Evolutionary conservation across 2,113 vertebrate genomes (phyloP).

Genomic region (Furnarius figulus): DNA sequence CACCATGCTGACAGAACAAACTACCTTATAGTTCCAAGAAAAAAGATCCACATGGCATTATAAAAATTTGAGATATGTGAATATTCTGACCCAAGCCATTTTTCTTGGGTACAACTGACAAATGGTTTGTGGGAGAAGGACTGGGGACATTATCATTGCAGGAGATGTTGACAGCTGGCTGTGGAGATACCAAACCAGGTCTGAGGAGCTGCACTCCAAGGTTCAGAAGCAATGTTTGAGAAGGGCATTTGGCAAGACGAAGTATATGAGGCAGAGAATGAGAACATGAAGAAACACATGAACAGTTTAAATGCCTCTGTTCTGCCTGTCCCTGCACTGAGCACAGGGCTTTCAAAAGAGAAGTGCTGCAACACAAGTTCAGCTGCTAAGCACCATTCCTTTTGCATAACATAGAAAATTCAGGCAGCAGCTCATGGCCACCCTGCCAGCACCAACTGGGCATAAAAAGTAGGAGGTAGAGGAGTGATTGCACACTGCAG

Average conservation of each 20-base stretch:
- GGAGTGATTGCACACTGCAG: background rate
- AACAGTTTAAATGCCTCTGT: background rate
- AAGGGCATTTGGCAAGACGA: background rate
- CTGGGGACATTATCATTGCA: background rate
- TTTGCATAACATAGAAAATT: background rate
- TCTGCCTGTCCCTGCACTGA: background rate
- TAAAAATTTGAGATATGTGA: background rate
- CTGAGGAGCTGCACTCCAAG: background rate
- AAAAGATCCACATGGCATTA: background rate
- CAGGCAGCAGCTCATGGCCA: background rate
- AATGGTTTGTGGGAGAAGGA: background rate
- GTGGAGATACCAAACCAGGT: background rate
- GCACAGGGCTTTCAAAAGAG: background rate
- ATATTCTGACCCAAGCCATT: fast-evolving
- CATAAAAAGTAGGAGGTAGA: background rate
- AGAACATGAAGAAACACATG: background rate
- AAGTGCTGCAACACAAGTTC: background rate
- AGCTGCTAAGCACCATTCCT: background rate
- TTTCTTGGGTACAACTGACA: background rate
- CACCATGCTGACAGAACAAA: background rate
- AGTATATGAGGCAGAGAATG: conserved; percentile 7
- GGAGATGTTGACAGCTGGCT: background rate
- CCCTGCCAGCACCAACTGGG: background rate
- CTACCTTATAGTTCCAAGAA: background rate
- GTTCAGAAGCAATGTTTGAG: background rate